These are phyloP conservation scores for Galeopsomyia nigrocyanea DNA, from an alignment of 2,888 invertebrate species.

Conservation along the genomic window DNA sequence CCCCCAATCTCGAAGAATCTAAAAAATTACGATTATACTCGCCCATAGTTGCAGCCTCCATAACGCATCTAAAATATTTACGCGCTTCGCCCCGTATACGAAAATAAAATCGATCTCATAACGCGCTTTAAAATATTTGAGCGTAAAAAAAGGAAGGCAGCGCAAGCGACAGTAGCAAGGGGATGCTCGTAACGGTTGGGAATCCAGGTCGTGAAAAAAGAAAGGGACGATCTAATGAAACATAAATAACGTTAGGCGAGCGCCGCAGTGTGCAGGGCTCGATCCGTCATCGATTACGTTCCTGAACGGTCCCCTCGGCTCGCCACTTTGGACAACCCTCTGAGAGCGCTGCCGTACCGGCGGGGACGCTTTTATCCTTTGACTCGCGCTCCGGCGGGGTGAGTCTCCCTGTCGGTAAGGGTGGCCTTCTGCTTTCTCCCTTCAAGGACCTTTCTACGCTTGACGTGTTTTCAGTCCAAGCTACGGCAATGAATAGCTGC, in stretches of 20 bases:
- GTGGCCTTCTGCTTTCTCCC: constrained; percentile 1
- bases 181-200: not conserved
- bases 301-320: constrained; percentile 23
- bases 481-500: too few species aligned
- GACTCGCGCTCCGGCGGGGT: not conserved
- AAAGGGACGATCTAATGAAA: constrained; percentile 22
- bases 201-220: constrained; percentile 5
- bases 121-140: not conserved
- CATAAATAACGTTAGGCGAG: constrained; percentile 34
- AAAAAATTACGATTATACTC: constrained; percentile 1
- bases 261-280: not conserved
- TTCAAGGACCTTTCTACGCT: constrained; percentile 37
- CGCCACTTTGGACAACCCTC: constrained; percentile 34
- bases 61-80: too few species aligned
- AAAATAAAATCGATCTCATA: too few species aligned
- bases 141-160: not conserved
- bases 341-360: constrained; percentile 38
- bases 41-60: too few species aligned
- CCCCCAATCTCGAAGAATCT: not conserved
- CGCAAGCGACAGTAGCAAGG: not conserved
- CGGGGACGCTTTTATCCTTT: constrained; percentile 18
- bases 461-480: too few species aligned
- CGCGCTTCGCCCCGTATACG: too few species aligned
- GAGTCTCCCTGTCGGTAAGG: constrained; percentile 30
- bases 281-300: constrained; percentile 42